Percentiles rank a stretch among this genome's conserved stretches.
phyloP scores from a whole-genome alignment of 2,113 vertebrate species.

The Lampris incognitus region DNA sequence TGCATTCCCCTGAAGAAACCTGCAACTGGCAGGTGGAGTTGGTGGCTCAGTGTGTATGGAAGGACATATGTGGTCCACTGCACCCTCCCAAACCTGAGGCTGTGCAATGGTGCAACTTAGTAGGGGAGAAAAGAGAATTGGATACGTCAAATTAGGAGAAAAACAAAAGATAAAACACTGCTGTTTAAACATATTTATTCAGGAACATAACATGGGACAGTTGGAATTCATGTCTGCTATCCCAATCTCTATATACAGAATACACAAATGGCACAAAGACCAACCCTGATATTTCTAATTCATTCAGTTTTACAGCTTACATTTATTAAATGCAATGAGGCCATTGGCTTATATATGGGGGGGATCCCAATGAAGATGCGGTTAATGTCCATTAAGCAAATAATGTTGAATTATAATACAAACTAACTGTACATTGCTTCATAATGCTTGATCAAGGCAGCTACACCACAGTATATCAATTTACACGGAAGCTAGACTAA shows the following conservation, averaged over 20 bases:
- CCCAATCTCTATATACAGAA: constrained; percentile 71
- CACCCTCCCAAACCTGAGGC: too few species aligned
- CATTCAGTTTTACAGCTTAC: constrained; percentile 30
- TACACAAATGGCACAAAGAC: constrained; percentile 59
- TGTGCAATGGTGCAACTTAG: too few species aligned
- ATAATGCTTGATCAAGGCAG: constrained; percentile 17
- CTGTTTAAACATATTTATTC: constrained; percentile 57
- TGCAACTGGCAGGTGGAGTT: too few species aligned
- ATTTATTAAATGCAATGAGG: constrained; percentile 22
- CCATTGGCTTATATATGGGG: not conserved
- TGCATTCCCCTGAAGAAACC: too few species aligned
- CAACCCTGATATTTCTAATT: constrained; percentile 44
- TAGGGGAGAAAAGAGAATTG: too few species aligned
- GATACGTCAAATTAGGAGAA: not conserved
- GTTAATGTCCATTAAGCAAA: not conserved
- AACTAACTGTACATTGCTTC: not conserved
- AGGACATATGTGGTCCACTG: too few species aligned
- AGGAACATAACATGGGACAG: constrained; percentile 41
- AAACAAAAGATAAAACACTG: not conserved
- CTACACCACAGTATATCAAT: constrained; percentile 4
- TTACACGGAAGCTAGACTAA: constrained; percentile 39
- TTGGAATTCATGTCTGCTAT: constrained; percentile 43
- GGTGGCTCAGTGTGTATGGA: too few species aligned
- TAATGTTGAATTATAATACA: constrained; percentile 39
- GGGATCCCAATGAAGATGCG: too few species aligned